Conservation (phyloP, 2,113 vertebrate genomes). For the Alexandromys fortis region DNA sequence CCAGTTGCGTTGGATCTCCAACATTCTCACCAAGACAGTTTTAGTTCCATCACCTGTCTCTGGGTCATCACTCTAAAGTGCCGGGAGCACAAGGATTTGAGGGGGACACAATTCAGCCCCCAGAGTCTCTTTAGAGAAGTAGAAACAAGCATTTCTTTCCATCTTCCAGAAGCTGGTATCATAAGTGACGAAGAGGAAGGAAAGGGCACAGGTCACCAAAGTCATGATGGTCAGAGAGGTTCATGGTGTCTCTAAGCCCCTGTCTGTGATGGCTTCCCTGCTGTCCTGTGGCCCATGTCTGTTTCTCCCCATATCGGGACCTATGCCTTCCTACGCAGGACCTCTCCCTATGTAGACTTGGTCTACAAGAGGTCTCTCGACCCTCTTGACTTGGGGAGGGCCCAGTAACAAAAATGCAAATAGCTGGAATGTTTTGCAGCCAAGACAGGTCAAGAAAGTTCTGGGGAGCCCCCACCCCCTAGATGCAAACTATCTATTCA, state of each 20-base stretch:
- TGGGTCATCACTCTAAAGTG: neutral
- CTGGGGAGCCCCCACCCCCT: neutral
- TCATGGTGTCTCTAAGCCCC: neutral
- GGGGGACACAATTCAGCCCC: neutral
- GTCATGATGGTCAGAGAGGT: neutral
- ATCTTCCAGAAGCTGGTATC: neutral
- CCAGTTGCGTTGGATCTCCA: too few relatives aligned
- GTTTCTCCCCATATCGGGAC: neutral
- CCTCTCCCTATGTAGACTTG: neutral
- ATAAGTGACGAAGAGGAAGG: neutral
- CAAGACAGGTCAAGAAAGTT: neutral
- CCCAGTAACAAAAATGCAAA: neutral
- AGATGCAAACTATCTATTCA: neutral
- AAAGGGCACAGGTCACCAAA: neutral
- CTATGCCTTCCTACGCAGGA: neutral
- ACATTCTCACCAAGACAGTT: neutral
- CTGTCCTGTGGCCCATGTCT: neutral
- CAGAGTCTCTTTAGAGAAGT: neutral
- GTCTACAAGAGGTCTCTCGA: neutral
- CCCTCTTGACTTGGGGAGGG: neutral
- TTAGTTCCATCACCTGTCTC: neutral
- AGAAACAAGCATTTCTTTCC: neutral
- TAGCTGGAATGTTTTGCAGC: neutral
- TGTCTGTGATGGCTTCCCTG: neutral
- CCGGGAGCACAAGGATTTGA: neutral